These are phyloP conservation scores for Channa maculata DNA, from an alignment of 2,113 vertebrate species.

Conservation along the genomic window DNA sequence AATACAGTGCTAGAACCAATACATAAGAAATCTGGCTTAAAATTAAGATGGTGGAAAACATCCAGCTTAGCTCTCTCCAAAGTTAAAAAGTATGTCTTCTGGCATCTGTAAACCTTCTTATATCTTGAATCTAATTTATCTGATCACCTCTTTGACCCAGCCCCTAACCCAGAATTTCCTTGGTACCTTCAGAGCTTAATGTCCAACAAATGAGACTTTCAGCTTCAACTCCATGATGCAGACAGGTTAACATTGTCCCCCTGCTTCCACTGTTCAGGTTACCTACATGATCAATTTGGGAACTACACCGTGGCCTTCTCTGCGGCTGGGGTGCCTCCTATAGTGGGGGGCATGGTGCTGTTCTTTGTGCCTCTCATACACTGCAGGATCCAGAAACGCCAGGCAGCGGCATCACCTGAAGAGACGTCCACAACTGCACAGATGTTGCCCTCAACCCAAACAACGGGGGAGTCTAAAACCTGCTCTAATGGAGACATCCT, in stretches of 20 bases:
- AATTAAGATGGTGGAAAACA: no score
- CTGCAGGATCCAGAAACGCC: constrained; percentile 83
- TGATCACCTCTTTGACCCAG: no score
- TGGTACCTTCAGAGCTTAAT: no score
- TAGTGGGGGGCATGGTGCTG: constrained; percentile 91
- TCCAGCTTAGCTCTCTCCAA: no score
- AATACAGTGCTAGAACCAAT: no score
- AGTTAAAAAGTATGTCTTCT: no score
- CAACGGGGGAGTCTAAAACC: constrained; percentile 64
- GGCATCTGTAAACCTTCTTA: no score
- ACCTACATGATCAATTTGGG: constrained; percentile 88
- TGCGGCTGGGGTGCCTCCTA: constrained; percentile 93
- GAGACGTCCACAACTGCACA: constrained; percentile 87
- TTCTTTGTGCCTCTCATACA: constrained; percentile 92
- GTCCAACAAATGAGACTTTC: no score
- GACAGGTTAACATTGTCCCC: neutral
- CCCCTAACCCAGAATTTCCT: no score
- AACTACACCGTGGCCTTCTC: constrained; percentile 94
- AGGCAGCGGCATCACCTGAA: constrained; percentile 76
- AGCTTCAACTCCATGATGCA: no score
- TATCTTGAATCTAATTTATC: no score
- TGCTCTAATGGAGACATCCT: constrained; percentile 93
- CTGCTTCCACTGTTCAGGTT: constrained; percentile 80
- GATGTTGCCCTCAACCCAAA: constrained; percentile 81
- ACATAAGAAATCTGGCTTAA: no score